A percentile compares a stretch with the other conserved stretches of the same genome.
Evolutionary conservation across 2,888 invertebrate species (phyloP).

Genomic region (Flexamia atlantica): DNA sequence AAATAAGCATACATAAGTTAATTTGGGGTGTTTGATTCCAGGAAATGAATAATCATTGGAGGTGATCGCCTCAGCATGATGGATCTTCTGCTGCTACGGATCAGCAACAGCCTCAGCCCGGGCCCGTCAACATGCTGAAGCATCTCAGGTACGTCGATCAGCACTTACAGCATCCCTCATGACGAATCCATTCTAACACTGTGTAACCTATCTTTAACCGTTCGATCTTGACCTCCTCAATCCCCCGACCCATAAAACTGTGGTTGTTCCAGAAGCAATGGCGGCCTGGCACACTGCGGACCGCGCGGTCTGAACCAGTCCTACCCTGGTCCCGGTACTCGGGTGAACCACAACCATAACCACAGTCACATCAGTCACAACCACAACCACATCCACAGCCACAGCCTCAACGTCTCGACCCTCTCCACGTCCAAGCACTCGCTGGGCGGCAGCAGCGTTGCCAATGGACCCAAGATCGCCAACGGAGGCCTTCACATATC

Average conservation of each 20-base stretch:
- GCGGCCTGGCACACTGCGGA: conserved; percentile 52
- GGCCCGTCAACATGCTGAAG: conserved; percentile 66
- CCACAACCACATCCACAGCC: conserved; percentile 58
- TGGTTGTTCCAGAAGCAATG: conserved; percentile 48
- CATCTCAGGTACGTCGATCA: conserved; percentile 66
- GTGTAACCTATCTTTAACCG: too few relatives aligned
- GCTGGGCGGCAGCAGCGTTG: conserved; percentile 78
- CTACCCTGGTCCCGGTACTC: conserved; percentile 32
- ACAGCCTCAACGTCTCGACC: conserved; percentile 73
- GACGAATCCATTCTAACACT: neutral
- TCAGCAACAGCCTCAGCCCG: conserved; percentile 72
- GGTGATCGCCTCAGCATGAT: conserved; percentile 43
- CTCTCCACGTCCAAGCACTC: conserved; percentile 83
- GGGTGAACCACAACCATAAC: conserved; percentile 47
- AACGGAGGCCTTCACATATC: conserved; percentile 81
- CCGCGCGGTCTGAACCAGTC: conserved; percentile 55
- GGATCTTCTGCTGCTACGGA: conserved; percentile 57
- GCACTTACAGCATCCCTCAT: conserved; percentile 4
- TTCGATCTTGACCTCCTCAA: too few relatives aligned
- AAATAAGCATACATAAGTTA: too few relatives aligned
- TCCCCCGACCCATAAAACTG: too few relatives aligned
- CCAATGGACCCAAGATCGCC: conserved; percentile 75
- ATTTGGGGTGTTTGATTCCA: conserved; percentile 71
- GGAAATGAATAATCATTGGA: conserved; percentile 21
- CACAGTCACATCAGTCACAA: conserved; percentile 57